Base-by-base conservation (phyloP, 2,888 invertebrate species). In the Papilio protenor region DNA sequence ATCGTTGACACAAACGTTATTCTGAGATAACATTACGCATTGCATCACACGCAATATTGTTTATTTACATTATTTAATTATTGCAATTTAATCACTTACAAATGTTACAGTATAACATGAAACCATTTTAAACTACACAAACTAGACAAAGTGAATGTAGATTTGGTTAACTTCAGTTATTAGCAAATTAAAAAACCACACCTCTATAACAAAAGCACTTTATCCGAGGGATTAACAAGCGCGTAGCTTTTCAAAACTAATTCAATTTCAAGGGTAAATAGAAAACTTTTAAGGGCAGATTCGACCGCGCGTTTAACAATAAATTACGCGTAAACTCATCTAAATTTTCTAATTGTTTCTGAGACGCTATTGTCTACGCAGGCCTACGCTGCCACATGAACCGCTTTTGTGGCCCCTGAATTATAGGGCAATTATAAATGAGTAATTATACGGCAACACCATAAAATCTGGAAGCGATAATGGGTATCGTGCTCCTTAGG, bases 261-360 rank as follows among this genome's bases (percentile, higher is more conserved):
- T 77, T 77, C 47, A 74, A 77, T 77, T 70, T 73, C 77, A 74
- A 74, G 77, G 77, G 73, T 73, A 47, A 69, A 49, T n/a, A n/a
- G 57, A 72, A 74, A 74, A 77, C 57, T 77, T 70, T 74, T 77
- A 57, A 70, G 74, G 70, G 73, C 69, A 49, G 57, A 74, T 74
- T 74, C 77, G 69, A 47, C 27, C 66, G 57, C 16, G 47, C 73
- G 49, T 57, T 66, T 27, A 69, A 55, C 69, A 40, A 80, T 83
- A 82, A 83, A 83, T 84, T 81, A 81, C 78, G 77, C 83, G 82
- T 81, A 83, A 89, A 88, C 83, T 87, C 86, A 86, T 86, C 86
- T 89, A 88, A 91, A 90, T 82, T 82, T 80, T 79, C 86, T 85
- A 85, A 90, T 90, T 90, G 90, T 90, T 87, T 86, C 81, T 80